A percentile compares a stretch with the other conserved stretches of the same genome.
These are phyloP conservation scores for Drosophila rubida DNA, from an alignment of 2,888 invertebrate species.

Conservation along the genomic window DNA sequence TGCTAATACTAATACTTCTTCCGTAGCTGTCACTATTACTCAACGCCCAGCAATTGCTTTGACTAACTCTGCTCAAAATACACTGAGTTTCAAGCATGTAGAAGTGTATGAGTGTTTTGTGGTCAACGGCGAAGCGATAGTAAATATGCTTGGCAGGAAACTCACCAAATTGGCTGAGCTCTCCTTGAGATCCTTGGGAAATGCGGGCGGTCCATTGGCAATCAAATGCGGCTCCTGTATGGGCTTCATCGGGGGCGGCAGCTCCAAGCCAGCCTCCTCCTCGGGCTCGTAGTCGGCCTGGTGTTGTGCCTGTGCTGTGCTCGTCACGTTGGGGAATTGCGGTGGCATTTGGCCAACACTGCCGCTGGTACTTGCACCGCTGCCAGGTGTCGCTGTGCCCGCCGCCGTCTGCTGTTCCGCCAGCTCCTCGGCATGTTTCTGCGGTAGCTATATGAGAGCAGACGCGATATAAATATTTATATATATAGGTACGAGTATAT, in stretches of 20 bases:
- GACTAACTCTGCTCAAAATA: not conserved
- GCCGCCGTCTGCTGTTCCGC: slow-evolving; percentile 63
- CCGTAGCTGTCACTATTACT: not conserved
- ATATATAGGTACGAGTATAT: not conserved
- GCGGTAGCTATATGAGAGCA: slow-evolving; percentile 70
- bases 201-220: slow-evolving; percentile 84
- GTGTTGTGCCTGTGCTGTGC: slow-evolving; percentile 64
- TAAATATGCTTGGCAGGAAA: slow-evolving; percentile 22
- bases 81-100: not conserved
- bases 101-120: slow-evolving; percentile 15
- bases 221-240: slow-evolving; percentile 89
- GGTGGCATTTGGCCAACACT: slow-evolving; percentile 56
- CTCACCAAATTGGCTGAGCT: slow-evolving; percentile 87
- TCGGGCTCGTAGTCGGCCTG: slow-evolving; percentile 86
- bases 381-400: slow-evolving; percentile 55
- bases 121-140: slow-evolving; percentile 1
- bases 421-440: slow-evolving; percentile 84
- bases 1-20: too few species aligned
- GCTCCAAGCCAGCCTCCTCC: slow-evolving; percentile 92
- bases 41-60: not conserved
- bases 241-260: slow-evolving; percentile 98
- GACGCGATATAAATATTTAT: slow-evolving; percentile 17
- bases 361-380: slow-evolving; percentile 56
- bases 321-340: slow-evolving; percentile 63
- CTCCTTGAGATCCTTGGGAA: slow-evolving; percentile 86